A percentile compares a stretch with the other conserved stretches of the same genome.
These are phyloP conservation scores for Thaumatotibia leucotreta DNA, from an alignment of 1,140 invertebrate species.

Conservation along the genomic window DNA sequence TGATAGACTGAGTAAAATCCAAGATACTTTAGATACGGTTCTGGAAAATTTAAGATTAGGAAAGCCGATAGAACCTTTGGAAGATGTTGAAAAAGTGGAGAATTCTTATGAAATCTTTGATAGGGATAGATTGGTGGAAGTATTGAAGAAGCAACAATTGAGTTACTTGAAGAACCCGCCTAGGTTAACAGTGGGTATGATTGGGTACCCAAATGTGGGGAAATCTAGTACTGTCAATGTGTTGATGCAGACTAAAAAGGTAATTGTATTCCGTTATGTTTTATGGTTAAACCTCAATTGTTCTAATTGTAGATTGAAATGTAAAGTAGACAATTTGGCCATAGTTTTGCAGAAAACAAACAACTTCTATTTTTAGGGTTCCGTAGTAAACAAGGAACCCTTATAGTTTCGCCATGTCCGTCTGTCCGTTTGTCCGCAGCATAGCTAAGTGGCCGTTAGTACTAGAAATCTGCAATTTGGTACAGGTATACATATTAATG, in stretches of 20 bases:
- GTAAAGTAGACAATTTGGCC: too few relatives aligned
- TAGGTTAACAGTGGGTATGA: slow-evolving; percentile 90
- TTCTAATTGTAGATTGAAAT: too few relatives aligned
- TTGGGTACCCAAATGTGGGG: slow-evolving; percentile 99
- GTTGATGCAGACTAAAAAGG: slow-evolving; percentile 93
- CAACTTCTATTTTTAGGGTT: too few relatives aligned
- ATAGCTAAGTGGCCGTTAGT: too few relatives aligned
- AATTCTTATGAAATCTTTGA: slow-evolving; percentile 76
- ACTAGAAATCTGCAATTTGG: too few relatives aligned
- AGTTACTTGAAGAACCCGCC: slow-evolving; percentile 79
- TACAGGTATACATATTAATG: too few relatives aligned
- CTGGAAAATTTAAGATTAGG: slow-evolving; percentile 53
- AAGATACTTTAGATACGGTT: slow-evolving; percentile 71
- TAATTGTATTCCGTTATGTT: too few relatives aligned
- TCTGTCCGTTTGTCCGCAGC: too few relatives aligned
- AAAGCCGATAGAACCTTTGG: slow-evolving; percentile 46
- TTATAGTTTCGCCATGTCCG: too few relatives aligned
- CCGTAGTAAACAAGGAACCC: too few relatives aligned
- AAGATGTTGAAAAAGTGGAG: slow-evolving; percentile 26
- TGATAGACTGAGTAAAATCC: slow-evolving; percentile 70
- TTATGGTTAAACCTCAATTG: too few relatives aligned
- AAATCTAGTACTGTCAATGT: slow-evolving; percentile 99
- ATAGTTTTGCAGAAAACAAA: too few relatives aligned
- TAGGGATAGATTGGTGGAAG: slow-evolving; percentile 78
- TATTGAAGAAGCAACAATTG: slow-evolving; percentile 83